A percentile compares a stretch with the other conserved stretches of the same genome.
These are phyloP conservation scores for Neogobius melanostomus DNA, from an alignment of 2,113 vertebrate genomes.

Conservation along the genomic window DNA sequence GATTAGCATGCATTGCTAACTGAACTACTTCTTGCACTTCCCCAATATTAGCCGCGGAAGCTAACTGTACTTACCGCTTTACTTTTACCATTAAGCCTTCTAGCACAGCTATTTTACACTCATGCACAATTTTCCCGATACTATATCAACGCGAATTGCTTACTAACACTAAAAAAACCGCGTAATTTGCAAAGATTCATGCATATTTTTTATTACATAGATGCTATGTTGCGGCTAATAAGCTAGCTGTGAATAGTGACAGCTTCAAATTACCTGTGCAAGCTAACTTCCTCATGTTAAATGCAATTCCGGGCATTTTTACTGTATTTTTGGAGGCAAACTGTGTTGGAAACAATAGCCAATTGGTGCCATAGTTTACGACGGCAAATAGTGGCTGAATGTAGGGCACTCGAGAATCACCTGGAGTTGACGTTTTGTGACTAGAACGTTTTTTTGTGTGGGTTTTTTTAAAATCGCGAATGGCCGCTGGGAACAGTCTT, in stretches of 20 bases:
- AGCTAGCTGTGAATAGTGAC: conserved; percentile 25
- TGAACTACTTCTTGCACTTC: conserved; percentile 26
- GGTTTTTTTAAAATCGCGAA: not conserved
- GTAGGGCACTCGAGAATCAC: not conserved
- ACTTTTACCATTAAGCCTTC: accelerated
- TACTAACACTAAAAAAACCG: accelerated
- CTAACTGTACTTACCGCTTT: conserved; percentile 25
- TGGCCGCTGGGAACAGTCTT: not conserved
- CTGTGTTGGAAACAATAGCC: not conserved
- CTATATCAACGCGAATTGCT: not conserved
- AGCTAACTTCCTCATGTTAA: conserved; percentile 12
- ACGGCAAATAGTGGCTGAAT: not conserved
- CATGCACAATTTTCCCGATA: too few species aligned
- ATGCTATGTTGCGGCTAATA: conserved; percentile 56
- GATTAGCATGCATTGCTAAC: conserved; percentile 59
- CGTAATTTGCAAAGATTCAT: too few species aligned
- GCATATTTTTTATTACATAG: not conserved
- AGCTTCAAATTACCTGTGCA: conserved; percentile 55
- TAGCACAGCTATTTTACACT: too few species aligned
- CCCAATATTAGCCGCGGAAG: conserved; percentile 43
- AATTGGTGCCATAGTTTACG: not conserved
- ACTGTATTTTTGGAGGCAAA: not conserved
- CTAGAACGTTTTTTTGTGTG: too few species aligned
- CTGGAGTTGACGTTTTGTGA: not conserved
- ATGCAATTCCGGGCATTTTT: not conserved